Evolutionary conservation across 2,797 vertebrate species (phyloP).

Genomic region (Phrynocephalus forsythii): DNA sequence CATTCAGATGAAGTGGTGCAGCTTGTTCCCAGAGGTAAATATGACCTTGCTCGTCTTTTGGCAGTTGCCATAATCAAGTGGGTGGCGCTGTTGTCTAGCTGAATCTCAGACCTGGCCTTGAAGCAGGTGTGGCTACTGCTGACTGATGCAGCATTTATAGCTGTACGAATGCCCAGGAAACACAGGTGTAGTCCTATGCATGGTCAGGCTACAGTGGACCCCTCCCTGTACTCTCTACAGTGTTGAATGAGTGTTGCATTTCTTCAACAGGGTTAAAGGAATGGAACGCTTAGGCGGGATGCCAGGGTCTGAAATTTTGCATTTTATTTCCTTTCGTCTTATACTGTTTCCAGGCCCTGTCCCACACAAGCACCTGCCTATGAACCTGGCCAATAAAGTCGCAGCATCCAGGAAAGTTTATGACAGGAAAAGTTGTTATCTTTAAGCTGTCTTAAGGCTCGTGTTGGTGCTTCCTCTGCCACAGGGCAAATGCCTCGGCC

Average conservation of each 20-base stretch:
- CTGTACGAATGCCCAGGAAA: too few species aligned
- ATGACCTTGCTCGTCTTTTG: constrained; percentile 21
- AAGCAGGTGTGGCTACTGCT: too few species aligned
- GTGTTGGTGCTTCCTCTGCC: neutral
- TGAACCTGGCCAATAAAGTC: neutral
- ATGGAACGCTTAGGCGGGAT: too few species aligned
- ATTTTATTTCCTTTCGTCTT: too few species aligned
- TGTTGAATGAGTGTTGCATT: too few species aligned
- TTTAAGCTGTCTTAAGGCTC: neutral
- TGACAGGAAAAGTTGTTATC: neutral
- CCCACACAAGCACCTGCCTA: neutral
- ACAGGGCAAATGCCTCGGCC: neutral
- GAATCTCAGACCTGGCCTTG: neutral
- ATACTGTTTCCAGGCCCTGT: neutral
- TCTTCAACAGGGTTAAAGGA: too few species aligned
- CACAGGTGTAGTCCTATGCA: too few species aligned
- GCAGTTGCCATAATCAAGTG: neutral
- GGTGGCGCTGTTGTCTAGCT: neutral
- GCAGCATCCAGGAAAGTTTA: neutral
- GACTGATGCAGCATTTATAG: too few species aligned
- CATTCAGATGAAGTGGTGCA: constrained; percentile 71
- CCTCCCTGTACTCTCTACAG: too few species aligned
- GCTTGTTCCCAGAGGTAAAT: constrained; percentile 76
- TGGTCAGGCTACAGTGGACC: too few species aligned
- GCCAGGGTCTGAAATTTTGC: too few species aligned